Percentiles rank a stretch among this genome's conserved stretches.
These are phyloP conservation scores for Drosophila erecta DNA, from an alignment of 1,140 invertebrate genomes.

Conservation along the genomic window DNA sequence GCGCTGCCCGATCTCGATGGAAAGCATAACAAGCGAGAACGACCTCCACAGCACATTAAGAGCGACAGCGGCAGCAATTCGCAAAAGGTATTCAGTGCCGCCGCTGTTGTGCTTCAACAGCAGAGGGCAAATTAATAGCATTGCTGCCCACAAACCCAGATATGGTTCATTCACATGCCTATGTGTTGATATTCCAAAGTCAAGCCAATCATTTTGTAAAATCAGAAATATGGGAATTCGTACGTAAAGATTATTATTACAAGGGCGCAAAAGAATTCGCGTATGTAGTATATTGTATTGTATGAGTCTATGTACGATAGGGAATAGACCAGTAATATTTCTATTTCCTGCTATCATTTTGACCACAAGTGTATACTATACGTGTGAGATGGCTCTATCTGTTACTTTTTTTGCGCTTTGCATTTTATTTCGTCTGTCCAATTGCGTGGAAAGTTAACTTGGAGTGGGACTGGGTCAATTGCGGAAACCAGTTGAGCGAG, in stretches of 20 bases:
- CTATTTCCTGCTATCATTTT: background rate
- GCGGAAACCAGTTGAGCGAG: slow-evolving; percentile 55
- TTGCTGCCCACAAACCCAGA: background rate
- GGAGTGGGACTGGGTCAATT: slow-evolving; percentile 69
- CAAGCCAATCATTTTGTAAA: too few species aligned
- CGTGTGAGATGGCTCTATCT: slow-evolving; percentile 8
- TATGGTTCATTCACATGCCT: background rate
- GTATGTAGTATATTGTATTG: background rate
- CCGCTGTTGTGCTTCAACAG: background rate
- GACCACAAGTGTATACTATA: slow-evolving; percentile 10
- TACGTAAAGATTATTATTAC: too few species aligned
- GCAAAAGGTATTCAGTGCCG: slow-evolving; percentile 63
- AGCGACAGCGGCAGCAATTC: slow-evolving; percentile 54
- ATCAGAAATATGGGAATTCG: background rate
- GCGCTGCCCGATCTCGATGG: slow-evolving; percentile 50
- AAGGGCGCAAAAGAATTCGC: background rate
- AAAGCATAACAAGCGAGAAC: slow-evolving; percentile 75
- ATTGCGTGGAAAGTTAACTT: slow-evolving; percentile 68
- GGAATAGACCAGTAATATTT: background rate
- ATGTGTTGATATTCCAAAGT: too few species aligned
- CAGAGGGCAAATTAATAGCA: slow-evolving; percentile 4
- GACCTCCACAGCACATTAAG: slow-evolving; percentile 73
- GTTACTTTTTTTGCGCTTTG: slow-evolving; percentile 22
- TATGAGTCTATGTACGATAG: too few species aligned
- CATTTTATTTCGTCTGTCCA: slow-evolving; percentile 58